Percentiles rank a stretch among this genome's conserved stretches.
Evolutionary conservation across 1,140 invertebrate species (phyloP).

Genomic region (Ooceraea biroi): DNA sequence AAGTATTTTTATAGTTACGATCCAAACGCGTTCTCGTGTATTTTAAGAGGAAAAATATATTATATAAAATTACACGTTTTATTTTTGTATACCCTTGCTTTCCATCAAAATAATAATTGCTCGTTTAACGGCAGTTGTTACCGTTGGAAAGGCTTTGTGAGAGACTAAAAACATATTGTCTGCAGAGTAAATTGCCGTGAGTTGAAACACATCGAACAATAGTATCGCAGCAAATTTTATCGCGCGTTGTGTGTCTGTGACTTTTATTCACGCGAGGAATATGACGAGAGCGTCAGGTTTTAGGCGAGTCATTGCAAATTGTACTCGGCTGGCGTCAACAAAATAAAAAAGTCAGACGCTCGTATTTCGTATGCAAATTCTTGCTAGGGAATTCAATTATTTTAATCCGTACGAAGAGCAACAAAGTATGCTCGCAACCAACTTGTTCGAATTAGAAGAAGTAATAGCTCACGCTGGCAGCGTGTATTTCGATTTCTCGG

Average conservation of each 20-base stretch:
- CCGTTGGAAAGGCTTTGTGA: conserved; percentile 10
- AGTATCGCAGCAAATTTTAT: conserved; percentile 46
- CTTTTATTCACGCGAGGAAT: conserved; percentile 43
- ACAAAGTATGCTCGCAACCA: conserved; percentile 67
- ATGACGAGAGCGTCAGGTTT: conserved; percentile 43
- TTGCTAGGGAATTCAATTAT: conserved; percentile 65
- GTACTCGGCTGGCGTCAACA: conserved; percentile 11
- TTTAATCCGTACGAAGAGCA: conserved; percentile 62
- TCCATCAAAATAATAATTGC: conserved; percentile 3
- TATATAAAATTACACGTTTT: not conserved
- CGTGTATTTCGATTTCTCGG: conserved; percentile 68
- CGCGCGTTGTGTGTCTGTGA: conserved; percentile 24
- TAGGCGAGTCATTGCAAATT: conserved; percentile 52
- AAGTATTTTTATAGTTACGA: not conserved
- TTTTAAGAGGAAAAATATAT: not conserved
- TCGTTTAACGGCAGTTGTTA: conserved; percentile 20
- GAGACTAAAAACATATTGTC: conserved; percentile 36
- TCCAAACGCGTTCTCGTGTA: not conserved
- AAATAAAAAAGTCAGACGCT: conserved; percentile 67
- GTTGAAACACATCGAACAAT: conserved; percentile 49
- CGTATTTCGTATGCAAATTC: conserved; percentile 68
- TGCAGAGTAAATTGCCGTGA: conserved; percentile 25
- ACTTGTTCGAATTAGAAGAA: conserved; percentile 66
- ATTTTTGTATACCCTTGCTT: not conserved
- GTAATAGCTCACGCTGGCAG: conserved; percentile 51